A percentile compares a stretch with the other conserved stretches of the same genome.
Evolutionary conservation across 53 echinoderm and acorn worm genomes (phyloP).

Genomic region (Apostichopus leukothele): DNA sequence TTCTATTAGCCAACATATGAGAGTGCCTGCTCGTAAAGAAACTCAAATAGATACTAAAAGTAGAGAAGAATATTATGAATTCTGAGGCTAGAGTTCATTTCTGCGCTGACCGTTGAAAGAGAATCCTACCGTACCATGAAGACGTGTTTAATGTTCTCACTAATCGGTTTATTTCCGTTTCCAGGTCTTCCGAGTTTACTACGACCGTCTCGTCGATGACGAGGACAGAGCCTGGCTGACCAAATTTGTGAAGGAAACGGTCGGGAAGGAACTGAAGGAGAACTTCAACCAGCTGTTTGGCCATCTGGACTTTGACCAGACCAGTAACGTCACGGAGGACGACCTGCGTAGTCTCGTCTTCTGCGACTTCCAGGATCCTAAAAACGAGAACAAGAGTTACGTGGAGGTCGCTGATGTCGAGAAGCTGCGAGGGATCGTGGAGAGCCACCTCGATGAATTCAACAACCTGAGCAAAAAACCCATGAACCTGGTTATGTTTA

Average conservation of each 20-base stretch:
- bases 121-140: not conserved
- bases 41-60: too few relatives aligned
- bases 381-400: constrained; percentile 98
- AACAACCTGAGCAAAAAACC: constrained; percentile 97
- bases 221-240: constrained; percentile 84
- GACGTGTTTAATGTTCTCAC: too few relatives aligned
- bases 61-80: not conserved
- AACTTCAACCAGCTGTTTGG: constrained; percentile 83
- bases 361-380: constrained; percentile 97
- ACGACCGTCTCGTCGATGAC: constrained; percentile 90
- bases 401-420: constrained; percentile 83
- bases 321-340: constrained; percentile 86
- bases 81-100: not conserved
- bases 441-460: constrained; percentile 95
- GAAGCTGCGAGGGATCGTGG: constrained; percentile 79
- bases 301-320: constrained; percentile 78
- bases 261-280: constrained; percentile 73
- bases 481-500: constrained; percentile 98
- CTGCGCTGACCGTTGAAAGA: not conserved
- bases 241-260: constrained; percentile 69
- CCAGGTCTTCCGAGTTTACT: constrained; percentile 95
- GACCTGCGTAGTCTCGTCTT: constrained; percentile 93
- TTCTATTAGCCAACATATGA: too few relatives aligned
- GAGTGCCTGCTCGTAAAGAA: too few relatives aligned
- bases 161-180: not conserved